Evolutionary conservation across 2,888 invertebrate genomes (phyloP).

Genomic region (Galerucella calmariensis): DNA sequence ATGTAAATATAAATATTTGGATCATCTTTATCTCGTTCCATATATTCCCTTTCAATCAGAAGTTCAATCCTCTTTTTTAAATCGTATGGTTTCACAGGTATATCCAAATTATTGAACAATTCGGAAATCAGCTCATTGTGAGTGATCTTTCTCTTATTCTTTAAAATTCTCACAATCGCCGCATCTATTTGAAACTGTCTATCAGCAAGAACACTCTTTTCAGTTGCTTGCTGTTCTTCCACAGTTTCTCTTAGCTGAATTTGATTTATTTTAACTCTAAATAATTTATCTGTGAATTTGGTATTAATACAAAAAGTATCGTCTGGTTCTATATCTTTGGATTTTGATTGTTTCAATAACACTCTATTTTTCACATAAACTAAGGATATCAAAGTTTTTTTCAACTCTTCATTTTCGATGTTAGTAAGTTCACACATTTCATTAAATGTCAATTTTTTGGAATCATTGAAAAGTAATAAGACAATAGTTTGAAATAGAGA

Average conservation of each 20-base stretch:
- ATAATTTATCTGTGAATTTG: conserved; percentile 94
- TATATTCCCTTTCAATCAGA: conserved; percentile 97
- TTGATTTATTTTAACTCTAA: conserved; percentile 98
- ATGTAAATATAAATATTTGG: conserved; percentile 95
- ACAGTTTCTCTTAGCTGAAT: conserved; percentile 82
- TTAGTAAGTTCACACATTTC: conserved; percentile 91
- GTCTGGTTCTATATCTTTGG: conserved; percentile 86
- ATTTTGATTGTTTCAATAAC: conserved; percentile 84
- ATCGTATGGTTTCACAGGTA: conserved; percentile 97
- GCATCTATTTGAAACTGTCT: conserved; percentile 99
- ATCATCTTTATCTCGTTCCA: conserved; percentile 96
- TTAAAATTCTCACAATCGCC: conserved; percentile 98
- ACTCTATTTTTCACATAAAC: conserved; percentile 94
- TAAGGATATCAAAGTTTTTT: conserved; percentile 92
- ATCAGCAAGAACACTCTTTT: conserved; percentile 97
- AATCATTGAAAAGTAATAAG: conserved; percentile 90
- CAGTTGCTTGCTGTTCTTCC: conserved; percentile 93
- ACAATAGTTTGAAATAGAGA: conserved; percentile 96
- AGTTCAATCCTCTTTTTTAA: conserved; percentile 98
- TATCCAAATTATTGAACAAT: conserved; percentile 94
- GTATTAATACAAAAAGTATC: conserved; percentile 83
- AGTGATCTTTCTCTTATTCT: conserved; percentile 92
- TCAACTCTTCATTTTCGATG: conserved; percentile 90
- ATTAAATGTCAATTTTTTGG: conserved; percentile 80
- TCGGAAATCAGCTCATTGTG: conserved; percentile 96